Percentiles rank a stretch among this genome's conserved stretches.
These are phyloP conservation scores for Phaethon lepturus DNA, from an alignment of 2,113 vertebrate genomes.

Conservation along the genomic window DNA sequence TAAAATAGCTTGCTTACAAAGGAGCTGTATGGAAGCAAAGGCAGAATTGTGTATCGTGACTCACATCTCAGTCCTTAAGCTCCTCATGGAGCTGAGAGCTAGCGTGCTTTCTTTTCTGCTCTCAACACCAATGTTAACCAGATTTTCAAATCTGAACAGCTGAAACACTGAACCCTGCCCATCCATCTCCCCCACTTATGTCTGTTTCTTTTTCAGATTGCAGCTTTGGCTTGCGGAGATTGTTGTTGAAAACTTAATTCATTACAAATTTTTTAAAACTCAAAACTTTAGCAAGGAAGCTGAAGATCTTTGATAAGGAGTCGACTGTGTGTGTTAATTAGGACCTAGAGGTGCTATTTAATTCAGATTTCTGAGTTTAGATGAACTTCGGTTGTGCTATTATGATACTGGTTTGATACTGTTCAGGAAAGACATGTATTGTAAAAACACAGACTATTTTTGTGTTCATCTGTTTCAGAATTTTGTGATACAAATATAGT, in stretches of 20 bases:
- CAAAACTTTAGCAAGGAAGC: background rate
- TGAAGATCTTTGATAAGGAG: background rate
- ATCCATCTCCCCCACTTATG: background rate
- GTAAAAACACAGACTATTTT: background rate
- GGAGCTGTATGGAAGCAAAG: background rate
- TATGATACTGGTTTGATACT: background rate
- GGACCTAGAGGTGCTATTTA: background rate
- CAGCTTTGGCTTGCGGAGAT: background rate
- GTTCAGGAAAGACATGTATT: background rate
- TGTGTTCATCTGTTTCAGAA: background rate
- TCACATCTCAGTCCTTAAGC: background rate
- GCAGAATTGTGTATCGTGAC: background rate
- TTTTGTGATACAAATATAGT: background rate
- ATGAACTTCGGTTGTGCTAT: background rate
- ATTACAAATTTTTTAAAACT: background rate
- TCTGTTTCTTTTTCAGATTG: background rate
- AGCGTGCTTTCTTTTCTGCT: background rate
- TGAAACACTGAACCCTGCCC: background rate
- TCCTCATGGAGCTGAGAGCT: background rate
- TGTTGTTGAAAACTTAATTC: background rate
- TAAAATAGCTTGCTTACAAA: background rate
- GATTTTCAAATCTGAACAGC: background rate
- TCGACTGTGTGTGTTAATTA: background rate
- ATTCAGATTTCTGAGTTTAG: background rate
- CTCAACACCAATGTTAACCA: background rate